Evolutionary conservation across 2,888 invertebrate species (phyloP), one percentile per base, ranked within the genome.

Genomic region (Nomada goodeniana): DNA sequence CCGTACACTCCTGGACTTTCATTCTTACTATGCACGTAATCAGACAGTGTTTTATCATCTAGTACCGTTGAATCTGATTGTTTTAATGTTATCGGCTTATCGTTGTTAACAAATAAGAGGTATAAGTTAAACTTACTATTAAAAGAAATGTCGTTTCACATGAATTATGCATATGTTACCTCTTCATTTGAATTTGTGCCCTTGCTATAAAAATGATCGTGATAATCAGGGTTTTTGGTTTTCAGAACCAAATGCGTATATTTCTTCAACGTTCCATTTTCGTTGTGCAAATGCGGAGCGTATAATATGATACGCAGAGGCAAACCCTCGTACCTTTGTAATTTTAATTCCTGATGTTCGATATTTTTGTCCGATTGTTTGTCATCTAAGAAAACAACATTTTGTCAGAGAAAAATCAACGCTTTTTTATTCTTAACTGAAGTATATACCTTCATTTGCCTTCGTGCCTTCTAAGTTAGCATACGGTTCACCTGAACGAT

Each of bases 1-100:
- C 92, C 92, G 65, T 90, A 92, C n/a, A 92, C 70, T 47, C 93
- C 92, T 5, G 92, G 92, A 63, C 90, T 91, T 64, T 92, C 92
- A 57, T 92, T 89, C 47, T 83, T 80, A 20, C 76, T 86, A 50
- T 86, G 90, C 44, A 87, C 83, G 18, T 87, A 83, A 11, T 57
- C 36, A 20, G 7, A 2, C 11, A 80, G 23, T 4, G 53, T 69
- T 53, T 65, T 47, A 47, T 77, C 53, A 2, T 52, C 18, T 15
- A 67, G 36, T 23, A 36, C 52, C 7, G 20, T 26, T 29, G 65
- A 11, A n/a, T 67, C 65, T 23, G 60, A 26, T 5, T n/a, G 67
- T 29, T 63, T 26, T 1, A 42, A 13, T 44, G 23, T 20, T 26
- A 42, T 5, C 57, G 61, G 26, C 67, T 80, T 73, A 26, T 47